phyloP scores from a whole-genome alignment of 2,888 invertebrate species.

The Hirtodrosophila confusa region DNA sequence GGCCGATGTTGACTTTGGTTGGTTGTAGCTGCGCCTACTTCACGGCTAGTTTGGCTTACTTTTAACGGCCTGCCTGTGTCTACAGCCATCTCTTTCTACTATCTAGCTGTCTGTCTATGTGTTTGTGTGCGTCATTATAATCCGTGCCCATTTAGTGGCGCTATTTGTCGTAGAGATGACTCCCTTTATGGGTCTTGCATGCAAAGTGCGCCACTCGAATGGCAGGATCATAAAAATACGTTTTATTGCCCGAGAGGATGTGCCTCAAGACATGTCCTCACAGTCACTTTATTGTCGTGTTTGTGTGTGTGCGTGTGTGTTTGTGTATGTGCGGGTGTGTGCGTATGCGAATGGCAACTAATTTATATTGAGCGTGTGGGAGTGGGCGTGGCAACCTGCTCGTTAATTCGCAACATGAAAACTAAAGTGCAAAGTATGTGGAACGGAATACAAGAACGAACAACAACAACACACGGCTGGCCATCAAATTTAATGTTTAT shows the following conservation, averaged over 20 bases:
- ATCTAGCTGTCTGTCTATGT: slow-evolving; percentile 16
- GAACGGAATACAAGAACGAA: slow-evolving; percentile 27
- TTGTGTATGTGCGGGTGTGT: slow-evolving; percentile 18
- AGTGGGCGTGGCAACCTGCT: slow-evolving; percentile 54
- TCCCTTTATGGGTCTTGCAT: slow-evolving; percentile 73
- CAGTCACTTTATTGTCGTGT: slow-evolving; percentile 33
- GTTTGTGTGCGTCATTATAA: slow-evolving; percentile 68
- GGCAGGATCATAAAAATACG: slow-evolving; percentile 73
- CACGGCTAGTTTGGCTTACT: slow-evolving; percentile 73
- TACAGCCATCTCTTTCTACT: not conserved
- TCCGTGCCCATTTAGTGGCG: slow-evolving; percentile 77
- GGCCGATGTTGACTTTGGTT: slow-evolving; percentile 49
- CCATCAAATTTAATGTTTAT: slow-evolving; percentile 78
- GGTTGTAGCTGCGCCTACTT: slow-evolving; percentile 52
- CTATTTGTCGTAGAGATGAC: slow-evolving; percentile 73
- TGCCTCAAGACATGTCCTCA: slow-evolving; percentile 64
- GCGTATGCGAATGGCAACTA: slow-evolving; percentile 46
- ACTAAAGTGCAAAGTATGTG: slow-evolving; percentile 73
- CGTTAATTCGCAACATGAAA: slow-evolving; percentile 77
- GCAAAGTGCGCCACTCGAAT: slow-evolving; percentile 73
- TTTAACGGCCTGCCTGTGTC: slow-evolving; percentile 54
- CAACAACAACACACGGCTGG: slow-evolving; percentile 35
- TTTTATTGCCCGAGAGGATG: slow-evolving; percentile 73
- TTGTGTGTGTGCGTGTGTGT: slow-evolving; percentile 14
- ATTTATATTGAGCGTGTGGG: slow-evolving; percentile 53